Evolutionary conservation across 2,888 invertebrate species (phyloP).

Genomic region (Nemurella pictetii): DNA sequence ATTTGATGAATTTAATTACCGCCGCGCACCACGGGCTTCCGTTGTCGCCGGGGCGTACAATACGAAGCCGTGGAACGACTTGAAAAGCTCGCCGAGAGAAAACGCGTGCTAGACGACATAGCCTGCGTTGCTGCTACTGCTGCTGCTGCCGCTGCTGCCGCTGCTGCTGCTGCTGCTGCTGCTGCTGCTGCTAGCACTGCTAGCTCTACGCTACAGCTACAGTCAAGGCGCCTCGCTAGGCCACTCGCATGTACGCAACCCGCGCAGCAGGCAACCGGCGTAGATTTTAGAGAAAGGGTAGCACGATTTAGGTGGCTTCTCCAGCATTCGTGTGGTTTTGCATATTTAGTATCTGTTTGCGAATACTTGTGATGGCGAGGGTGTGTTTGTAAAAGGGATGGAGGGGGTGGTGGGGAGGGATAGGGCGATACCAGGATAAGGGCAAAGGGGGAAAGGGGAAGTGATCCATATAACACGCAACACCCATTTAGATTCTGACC

Average conservation of each 20-base stretch:
- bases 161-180: no score
- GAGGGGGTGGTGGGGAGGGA: not conserved
- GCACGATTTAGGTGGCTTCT: slow-evolving; percentile 29
- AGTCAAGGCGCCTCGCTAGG: no score
- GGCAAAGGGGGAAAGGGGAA: slow-evolving; percentile 1
- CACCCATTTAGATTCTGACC: slow-evolving; percentile 27
- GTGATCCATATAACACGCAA: slow-evolving; percentile 22
- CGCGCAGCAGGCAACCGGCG: not conserved
- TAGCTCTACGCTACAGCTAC: no score
- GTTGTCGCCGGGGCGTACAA: not conserved
- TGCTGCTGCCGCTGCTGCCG: no score
- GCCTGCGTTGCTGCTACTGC: no score
- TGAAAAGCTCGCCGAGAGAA: not conserved
- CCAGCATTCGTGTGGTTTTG: slow-evolving; percentile 25
- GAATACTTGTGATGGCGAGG: slow-evolving; percentile 30
- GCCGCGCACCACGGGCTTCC: not conserved
- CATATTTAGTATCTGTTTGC: slow-evolving; percentile 32
- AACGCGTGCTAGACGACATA: not conserved
- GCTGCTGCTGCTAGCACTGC: no score
- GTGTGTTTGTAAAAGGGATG: slow-evolving; percentile 6
- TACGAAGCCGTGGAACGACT: not conserved
- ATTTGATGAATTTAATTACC: not conserved
- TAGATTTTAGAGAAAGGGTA: slow-evolving; percentile 23
- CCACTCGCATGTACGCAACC: not conserved
- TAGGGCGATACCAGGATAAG: not conserved